phyloP scores from a whole-genome alignment of 2,797 vertebrate species.

The Atherinosoma microstoma region DNA sequence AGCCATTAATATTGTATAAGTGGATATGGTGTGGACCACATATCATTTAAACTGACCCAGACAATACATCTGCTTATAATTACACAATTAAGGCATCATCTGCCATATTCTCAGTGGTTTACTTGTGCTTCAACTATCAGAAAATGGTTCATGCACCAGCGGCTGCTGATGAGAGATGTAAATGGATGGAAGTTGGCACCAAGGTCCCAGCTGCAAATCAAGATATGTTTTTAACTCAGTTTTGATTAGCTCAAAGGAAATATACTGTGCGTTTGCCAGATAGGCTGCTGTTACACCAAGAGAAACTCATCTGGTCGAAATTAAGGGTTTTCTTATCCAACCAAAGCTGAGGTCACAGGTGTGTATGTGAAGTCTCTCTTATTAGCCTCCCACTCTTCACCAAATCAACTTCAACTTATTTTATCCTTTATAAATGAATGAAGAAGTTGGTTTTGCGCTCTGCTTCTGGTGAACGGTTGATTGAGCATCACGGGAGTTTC shows the following conservation, averaged over 20 bases:
- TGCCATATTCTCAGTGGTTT: conserved; percentile 66
- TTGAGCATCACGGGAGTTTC: conserved; percentile 54
- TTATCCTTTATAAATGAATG: conserved; percentile 47
- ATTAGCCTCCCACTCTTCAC: conserved; percentile 27
- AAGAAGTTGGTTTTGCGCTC: conserved; percentile 47
- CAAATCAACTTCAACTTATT: conserved; percentile 33
- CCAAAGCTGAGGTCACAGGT: conserved; percentile 63
- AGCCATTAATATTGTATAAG: background rate
- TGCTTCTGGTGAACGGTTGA: conserved; percentile 47
- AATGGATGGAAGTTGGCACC: conserved; percentile 68
- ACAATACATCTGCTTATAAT: conserved; percentile 74
- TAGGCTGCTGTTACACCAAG: conserved; percentile 53
- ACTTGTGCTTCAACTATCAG: conserved; percentile 59
- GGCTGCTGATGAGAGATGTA: conserved; percentile 66
- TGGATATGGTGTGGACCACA: conserved; percentile 5
- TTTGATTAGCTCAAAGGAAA: conserved; percentile 73
- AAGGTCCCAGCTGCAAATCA: conserved; percentile 57
- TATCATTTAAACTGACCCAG: conserved; percentile 68
- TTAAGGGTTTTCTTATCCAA: conserved; percentile 51
- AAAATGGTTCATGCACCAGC: conserved; percentile 57
- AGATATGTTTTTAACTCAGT: conserved; percentile 51
- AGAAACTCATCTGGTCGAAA: conserved; percentile 72
- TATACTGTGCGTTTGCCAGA: conserved; percentile 53
- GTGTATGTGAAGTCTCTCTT: conserved; percentile 27
- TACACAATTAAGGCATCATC: conserved; percentile 75